Evolutionary conservation across 2,797 vertebrate genomes (phyloP), one percentile per base, ranked within the genome.

Genomic region (Huso huso): DNA sequence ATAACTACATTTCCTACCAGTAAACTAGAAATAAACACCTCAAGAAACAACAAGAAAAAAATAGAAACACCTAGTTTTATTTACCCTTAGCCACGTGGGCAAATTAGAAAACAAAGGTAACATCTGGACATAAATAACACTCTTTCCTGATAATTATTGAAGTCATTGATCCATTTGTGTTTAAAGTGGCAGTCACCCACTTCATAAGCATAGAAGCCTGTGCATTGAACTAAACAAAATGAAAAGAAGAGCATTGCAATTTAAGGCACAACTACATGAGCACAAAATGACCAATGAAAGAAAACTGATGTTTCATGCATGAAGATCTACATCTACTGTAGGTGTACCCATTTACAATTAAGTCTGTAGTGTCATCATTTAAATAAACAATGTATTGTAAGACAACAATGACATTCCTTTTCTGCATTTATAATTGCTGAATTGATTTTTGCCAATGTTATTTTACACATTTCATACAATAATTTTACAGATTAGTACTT

Each of bases 21-120:
- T 37, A 37, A 37, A 37, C 37, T 37, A 37, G 37, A 37, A 37
- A 37, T 37, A 37, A 37, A 37, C 37, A 37, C 37, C 23, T 37
- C 37, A 58, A 58, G 23, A 60, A 11, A 66, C 6, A 8, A 9
- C 50, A 48, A 65, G 58, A 15, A 18, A 65, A 70, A 74, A 77
- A 78, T 89, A 93, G 78, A 94, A 95, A 95, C 83, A 88, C 88
- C 68, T 77, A 69, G 74, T 88, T 89, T 92, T 93, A 92, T 94
- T 91, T 86, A 88, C 75, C 84, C 87, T 89, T 72, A 69, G 71
- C 86, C 84, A 86, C 88, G 85, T 87, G 68, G 84, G 86, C 87
- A 89, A 87, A 84, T 89, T 89, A 90, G 76, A 94, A 94, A 89
- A 91, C 81, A 88, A 90, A 90, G 81, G 73, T 77, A 86, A 87